Evolutionary conservation across 2,797 vertebrate species (phyloP), one percentile per base, ranked within the genome.

Genomic region (Zalophus californianus): DNA sequence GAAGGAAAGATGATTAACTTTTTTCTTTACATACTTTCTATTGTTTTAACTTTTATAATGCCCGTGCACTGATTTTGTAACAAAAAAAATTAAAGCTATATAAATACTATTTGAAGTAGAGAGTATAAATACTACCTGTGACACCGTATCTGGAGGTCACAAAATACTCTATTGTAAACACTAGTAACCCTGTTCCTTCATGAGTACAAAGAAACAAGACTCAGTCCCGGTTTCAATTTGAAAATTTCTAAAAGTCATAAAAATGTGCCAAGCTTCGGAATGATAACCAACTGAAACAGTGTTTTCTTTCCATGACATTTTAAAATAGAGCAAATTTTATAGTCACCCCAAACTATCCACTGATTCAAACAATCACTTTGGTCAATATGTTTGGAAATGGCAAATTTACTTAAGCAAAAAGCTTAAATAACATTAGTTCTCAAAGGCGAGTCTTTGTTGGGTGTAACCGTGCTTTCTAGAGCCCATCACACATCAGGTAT

Each of bases 211-310:
- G 68, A 96, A 86, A 75, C 18, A 82, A 90, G 12, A 27, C 25
- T 96, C 13, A 44, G 62, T 50, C 50, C 75, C 68, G 41, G 41
- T 92, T 96, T 91, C 62, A 92, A 82, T 82, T 80, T 82, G 66
- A 96, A 48, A 90, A 96, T 92, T 95, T 95, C 72, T 94, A 75
- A 94, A 94, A 95, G 89, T 89, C 77, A 92, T 52, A 92, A 86
- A 78, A 80, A 44, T 77, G 44, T 90, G 70, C 86, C 83, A 86
- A 80, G 56, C 52, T 94, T 77, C 11, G 58, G 70, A 82, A 91
- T 58, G 85, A 73, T 38, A 72, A 84, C 48, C n/a, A 79, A 90
- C n/a, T 52, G 35, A 90, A 96, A 66, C 13, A 27, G 1, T n/a
- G 2, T 75, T 92, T 86, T 70, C 66, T 95, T 94, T 97, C 56